Evolutionary conservation across 2,888 invertebrate genomes (phyloP).

Genomic region (Drosophila mayaguana): DNA sequence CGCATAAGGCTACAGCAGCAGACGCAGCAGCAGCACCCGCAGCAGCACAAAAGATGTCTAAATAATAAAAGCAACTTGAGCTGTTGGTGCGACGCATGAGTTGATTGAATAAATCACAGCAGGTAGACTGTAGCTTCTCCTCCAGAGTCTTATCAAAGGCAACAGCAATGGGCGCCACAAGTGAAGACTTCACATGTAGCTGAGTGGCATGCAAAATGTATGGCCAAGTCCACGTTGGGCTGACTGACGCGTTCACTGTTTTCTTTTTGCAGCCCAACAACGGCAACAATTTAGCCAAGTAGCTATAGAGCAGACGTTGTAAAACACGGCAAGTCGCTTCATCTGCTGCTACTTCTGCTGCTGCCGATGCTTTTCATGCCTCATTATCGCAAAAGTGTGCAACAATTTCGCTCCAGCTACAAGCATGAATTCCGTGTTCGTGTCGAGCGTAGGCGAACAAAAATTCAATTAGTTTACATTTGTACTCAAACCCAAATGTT

Average conservation of each 20-base stretch:
- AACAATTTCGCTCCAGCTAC: conserved; percentile 44
- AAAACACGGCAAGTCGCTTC: conserved; percentile 11
- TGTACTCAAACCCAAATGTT: conserved; percentile 38
- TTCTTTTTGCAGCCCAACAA: conserved; percentile 67
- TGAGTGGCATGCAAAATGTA: conserved; percentile 63
- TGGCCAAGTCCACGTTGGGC: conserved; percentile 34
- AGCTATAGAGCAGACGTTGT: conserved; percentile 59
- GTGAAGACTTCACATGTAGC: conserved; percentile 40
- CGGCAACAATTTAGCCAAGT: conserved; percentile 74
- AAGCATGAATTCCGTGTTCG: conserved; percentile 36
- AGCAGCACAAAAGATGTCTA: conserved; percentile 60
- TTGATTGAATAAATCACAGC: conserved; percentile 78
- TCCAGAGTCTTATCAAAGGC: conserved; percentile 21
- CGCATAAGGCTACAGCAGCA: conserved; percentile 56
- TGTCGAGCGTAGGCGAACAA: conserved; percentile 20
- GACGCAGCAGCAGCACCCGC: not conserved
- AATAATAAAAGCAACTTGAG: conserved; percentile 72
- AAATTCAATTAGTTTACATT: conserved; percentile 64
- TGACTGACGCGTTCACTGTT: conserved; percentile 27
- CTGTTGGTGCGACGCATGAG: conserved; percentile 61
- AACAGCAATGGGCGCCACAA: conserved; percentile 5
- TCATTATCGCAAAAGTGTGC: conserved; percentile 71
- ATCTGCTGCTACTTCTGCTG: not conserved
- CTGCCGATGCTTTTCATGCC: conserved; percentile 56
- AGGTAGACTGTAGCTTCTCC: conserved; percentile 49